Conservation (phyloP, 1,140 invertebrate species). For the Magallana gigas region DNA sequence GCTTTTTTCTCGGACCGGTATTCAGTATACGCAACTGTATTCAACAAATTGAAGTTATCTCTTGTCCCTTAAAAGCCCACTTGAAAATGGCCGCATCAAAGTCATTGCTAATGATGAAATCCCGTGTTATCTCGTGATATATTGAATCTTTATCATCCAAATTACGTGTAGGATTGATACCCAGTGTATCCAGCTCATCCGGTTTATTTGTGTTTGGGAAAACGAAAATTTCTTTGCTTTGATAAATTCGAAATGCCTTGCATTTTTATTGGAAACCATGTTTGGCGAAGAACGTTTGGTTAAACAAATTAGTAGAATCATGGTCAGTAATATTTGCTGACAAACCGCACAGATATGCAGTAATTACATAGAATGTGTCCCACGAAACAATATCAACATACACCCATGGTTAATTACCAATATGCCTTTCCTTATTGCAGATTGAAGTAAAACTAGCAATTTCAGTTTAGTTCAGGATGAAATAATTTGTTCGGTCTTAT, state of each 20-base stretch:
- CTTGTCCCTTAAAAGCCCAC: slow-evolving; percentile 40
- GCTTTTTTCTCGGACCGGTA: background rate
- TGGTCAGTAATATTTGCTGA: slow-evolving; percentile 3
- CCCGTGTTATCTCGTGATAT: slow-evolving; percentile 28
- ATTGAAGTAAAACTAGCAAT: too few relatives aligned
- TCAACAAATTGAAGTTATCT: slow-evolving; percentile 38
- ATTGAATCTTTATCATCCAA: slow-evolving; percentile 42
- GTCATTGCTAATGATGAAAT: slow-evolving; percentile 40
- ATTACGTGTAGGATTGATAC: slow-evolving; percentile 35
- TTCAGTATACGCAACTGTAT: slow-evolving; percentile 22
- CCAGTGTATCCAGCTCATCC: slow-evolving; percentile 13
- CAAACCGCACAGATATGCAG: slow-evolving; percentile 27
- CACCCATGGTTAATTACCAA: too few relatives aligned
- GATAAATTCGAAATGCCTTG: slow-evolving; percentile 30
- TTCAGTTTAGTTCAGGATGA: too few relatives aligned
- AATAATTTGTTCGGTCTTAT: too few relatives aligned
- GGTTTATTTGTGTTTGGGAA: slow-evolving; percentile 35
- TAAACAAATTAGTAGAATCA: slow-evolving; percentile 27
- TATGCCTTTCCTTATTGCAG: too few relatives aligned
- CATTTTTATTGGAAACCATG: slow-evolving; percentile 26
- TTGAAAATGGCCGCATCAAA: slow-evolving; percentile 48
- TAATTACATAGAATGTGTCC: background rate
- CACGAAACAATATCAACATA: background rate
- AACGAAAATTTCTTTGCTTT: slow-evolving; percentile 38
- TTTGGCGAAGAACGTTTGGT: slow-evolving; percentile 36